Base-by-base conservation (phyloP, 2,113 vertebrate genomes). In the Typhlomys cinereus region DNA sequence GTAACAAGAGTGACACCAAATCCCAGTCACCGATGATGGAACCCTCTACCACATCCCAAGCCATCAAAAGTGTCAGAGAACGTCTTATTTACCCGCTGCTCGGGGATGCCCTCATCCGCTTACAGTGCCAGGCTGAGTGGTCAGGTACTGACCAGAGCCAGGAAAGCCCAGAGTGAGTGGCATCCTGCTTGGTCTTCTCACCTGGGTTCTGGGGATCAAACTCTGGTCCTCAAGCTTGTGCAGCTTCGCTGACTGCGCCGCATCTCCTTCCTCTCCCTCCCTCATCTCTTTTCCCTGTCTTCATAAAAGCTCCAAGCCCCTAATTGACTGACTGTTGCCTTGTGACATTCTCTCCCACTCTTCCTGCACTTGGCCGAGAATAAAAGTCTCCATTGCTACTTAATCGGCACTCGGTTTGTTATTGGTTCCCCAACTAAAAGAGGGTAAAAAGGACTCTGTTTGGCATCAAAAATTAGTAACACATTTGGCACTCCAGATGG, bases 191-290 rank as follows among this genome's bases (percentile, higher is more conserved):
- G n/a, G n/a, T n/a, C n/a, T n/a, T n/a, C n/a, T n/a, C n/a, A n/a
- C n/a, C n/a, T n/a, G n/a, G n/a, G n/a, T n/a, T n/a, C n/a, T n/a
- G n/a, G n/a, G n/a, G n/a, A n/a, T n/a, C n/a, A n/a, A n/a, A 44
- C 3, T 7, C 52, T 59, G 11, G 2, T 9, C 8, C 4, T 1
- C 41, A n/a, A n/a, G n/a, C n/a, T n/a, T n/a, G n/a, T n/a, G n/a
- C n/a, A n/a, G n/a, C n/a, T n/a, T n/a, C n/a, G n/a, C n/a, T n/a
- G n/a, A n/a, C n/a, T n/a, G n/a, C n/a, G n/a, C n/a, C n/a, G n/a
- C n/a, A n/a, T n/a, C n/a, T n/a, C n/a, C n/a, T n/a, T 34, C 7
- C 0, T 36, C 31, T 36, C 46, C 69, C 21, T 27, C 9, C 62
- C 8, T 29, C 15, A 36, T 29, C 29, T 52, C n/a, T 67, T 67